A percentile compares a stretch with the other conserved stretches of the same genome.
Evolutionary conservation across 2,113 vertebrate species (phyloP).

Genomic region (Cercocebus atys): DNA sequence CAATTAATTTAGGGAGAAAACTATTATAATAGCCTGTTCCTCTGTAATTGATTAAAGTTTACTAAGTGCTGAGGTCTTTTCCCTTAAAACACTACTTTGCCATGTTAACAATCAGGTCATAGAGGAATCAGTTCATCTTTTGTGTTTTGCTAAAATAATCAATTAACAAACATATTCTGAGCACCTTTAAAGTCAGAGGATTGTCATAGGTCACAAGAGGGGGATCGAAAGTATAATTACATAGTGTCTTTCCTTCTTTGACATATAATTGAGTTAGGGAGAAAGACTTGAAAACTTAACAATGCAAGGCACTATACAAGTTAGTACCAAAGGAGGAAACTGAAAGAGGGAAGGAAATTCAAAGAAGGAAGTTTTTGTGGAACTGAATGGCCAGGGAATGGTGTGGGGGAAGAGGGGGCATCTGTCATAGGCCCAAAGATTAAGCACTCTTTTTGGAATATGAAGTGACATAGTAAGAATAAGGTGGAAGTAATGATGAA

Average conservation of each 20-base stretch:
- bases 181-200: not conserved
- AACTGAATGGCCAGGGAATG: not conserved
- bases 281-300: not conserved
- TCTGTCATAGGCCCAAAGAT: not conserved
- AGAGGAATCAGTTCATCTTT: not conserved
- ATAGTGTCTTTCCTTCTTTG: not conserved
- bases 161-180: not conserved
- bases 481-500: not conserved
- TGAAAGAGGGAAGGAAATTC: not conserved
- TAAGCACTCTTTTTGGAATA: not conserved
- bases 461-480: not conserved
- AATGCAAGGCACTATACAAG: not conserved
- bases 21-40: not conserved
- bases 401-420: not conserved
- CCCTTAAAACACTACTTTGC: constrained; percentile 5
- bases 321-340: not conserved
- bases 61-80: not conserved
- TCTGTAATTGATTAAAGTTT: not conserved
- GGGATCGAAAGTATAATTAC: not conserved
- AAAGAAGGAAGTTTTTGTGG: not conserved
- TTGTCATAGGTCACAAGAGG: not conserved
- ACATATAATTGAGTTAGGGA: not conserved
- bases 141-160: constrained; percentile 8
- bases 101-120: not conserved
- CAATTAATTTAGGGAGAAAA: not conserved